Evolutionary conservation across 2,888 invertebrate genomes (phyloP), one percentile per base, ranked within the genome.

Genomic region (Synanthedon andrenaeformis): DNA sequence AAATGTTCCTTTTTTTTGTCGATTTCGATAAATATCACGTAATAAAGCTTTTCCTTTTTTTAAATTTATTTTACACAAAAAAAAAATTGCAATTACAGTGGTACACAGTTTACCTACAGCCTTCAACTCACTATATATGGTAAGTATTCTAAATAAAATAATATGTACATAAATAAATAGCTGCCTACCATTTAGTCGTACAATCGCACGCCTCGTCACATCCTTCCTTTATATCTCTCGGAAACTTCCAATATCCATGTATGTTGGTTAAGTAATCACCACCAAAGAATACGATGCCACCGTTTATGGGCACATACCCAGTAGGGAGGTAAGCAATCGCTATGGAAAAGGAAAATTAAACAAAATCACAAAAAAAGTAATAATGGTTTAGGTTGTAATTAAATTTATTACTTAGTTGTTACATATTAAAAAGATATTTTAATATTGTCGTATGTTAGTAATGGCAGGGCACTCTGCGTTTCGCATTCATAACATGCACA

Each of bases 181-280:
- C 17, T 17, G 56, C 54, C n/a, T 65, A 84, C 84, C 85, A 85
- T 67, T 69, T 70, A 3, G 58, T 48, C 11, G 76, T 3, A 59
- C 85, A 86, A 53, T 79, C 71, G 56, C 85, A 85, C n/a, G 59
- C 59, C 6, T 52, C 52, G 35, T 72, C 72, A 61, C 85, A 86
- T 57, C 60, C 61, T 41, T 70, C 63, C 48, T 58, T 60, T 5
- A 59, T 51, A 1, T 65, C 62, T 51, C 56, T 67, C 1, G 80
- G 80, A 58, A 59, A 80, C 56, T 63, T 72, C 80, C 80, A 82
- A 55, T 59, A 72, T 3, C 83, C 81, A 3, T 57, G 50, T 54
- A 81, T 68, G 8, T 56, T 54, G 1, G 70, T 70, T 3, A 82
- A 66, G 13, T 28, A 54, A 42, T 67, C 64, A 12, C 68, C 70